These are phyloP conservation scores for Tyrophagus putrescentiae DNA, from an alignment of 1,140 invertebrate species.

Conservation along the genomic window DNA sequence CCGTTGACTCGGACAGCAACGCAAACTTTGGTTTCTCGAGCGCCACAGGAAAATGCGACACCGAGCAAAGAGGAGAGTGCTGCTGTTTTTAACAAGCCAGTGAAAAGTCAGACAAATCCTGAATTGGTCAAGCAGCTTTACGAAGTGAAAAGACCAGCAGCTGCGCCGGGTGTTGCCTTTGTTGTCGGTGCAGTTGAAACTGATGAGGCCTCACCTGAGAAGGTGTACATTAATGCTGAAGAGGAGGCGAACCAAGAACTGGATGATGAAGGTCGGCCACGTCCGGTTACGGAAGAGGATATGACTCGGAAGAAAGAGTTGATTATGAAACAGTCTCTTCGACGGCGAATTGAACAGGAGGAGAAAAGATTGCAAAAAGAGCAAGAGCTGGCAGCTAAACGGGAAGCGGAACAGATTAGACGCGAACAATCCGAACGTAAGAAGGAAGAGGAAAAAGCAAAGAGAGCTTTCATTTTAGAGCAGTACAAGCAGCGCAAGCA, in stretches of 20 bases:
- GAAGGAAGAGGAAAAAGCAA: conserved; percentile 73
- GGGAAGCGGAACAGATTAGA: conserved; percentile 40
- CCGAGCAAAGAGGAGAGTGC: neutral
- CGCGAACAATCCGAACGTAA: conserved; percentile 64
- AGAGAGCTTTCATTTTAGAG: conserved; percentile 73
- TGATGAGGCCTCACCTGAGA: conserved; percentile 47
- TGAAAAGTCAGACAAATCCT: neutral
- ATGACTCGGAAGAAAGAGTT: conserved; percentile 78
- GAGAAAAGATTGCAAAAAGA: conserved; percentile 51
- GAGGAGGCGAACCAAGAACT: neutral
- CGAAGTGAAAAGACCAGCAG: neutral
- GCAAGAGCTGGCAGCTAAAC: conserved; percentile 53
- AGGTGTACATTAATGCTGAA: conserved; percentile 39
- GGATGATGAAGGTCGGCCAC: neutral
- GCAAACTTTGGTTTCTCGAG: conserved; percentile 1
- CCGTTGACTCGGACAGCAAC: neutral
- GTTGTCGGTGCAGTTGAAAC: conserved; percentile 54
- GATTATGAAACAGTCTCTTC: conserved; percentile 67
- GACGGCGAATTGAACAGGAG: conserved; percentile 71
- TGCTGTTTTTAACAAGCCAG: neutral
- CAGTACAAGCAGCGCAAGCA: conserved; percentile 89
- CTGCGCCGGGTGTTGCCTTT: conserved; percentile 40
- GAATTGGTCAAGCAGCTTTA: conserved; percentile 16
- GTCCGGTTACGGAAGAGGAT: conserved; percentile 46
- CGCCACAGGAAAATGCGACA: neutral